Base-by-base conservation (phyloP, 1,140 invertebrate genomes). In the Heliconius hewitsoni region DNA sequence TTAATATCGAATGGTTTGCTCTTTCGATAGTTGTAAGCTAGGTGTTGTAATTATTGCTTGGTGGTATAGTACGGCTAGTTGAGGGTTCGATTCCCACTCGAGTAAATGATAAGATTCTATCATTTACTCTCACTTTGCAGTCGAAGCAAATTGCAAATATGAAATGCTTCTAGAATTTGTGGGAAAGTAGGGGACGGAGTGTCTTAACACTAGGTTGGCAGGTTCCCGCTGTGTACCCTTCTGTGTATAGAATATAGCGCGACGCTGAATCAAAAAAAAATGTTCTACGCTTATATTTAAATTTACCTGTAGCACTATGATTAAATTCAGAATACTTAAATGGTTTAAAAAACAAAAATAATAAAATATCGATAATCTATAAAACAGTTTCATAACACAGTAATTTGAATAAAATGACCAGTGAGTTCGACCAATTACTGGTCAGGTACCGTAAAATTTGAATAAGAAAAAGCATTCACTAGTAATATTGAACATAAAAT, bases 381-480 rank as follows among this genome's bases (percentile, higher is more conserved):
- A 52, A 46, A 13, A 73, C 77, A 79, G 80, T 82, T 79, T 82
- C 57, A 80, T 66, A 79, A 78, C 77, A 57, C 57, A 30, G 78
- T 80, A 79, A 79, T 83, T 75, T 42, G 27, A 71, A 76, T 82
- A 37, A 76, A 84, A 78, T 81, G 81, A 76, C 79, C 82, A 83
- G 80, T 70, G 81, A 83, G 79, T 83, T 75, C 66, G 42, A 79
- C 79, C 81, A 85, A 85, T 85, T 85, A 83, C 78, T 77, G 82
- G 50, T 66, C 78, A 55, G 66, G 55, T 66, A 66, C 66, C 82
- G 76, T 84, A 77, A 80, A 82, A 79, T 83, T 85, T 77, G 78
- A 82, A 85, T 84, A 79, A 81, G 55, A 81, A 78, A 80, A 79
- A 74, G 50, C 57, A 76, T 75, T 75, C 72, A 74, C 52, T 78